Percentiles rank a stretch among this genome's conserved stretches.
These are phyloP conservation scores for Pollenia angustigena DNA, from an alignment of 2,888 invertebrate species.

Conservation along the genomic window DNA sequence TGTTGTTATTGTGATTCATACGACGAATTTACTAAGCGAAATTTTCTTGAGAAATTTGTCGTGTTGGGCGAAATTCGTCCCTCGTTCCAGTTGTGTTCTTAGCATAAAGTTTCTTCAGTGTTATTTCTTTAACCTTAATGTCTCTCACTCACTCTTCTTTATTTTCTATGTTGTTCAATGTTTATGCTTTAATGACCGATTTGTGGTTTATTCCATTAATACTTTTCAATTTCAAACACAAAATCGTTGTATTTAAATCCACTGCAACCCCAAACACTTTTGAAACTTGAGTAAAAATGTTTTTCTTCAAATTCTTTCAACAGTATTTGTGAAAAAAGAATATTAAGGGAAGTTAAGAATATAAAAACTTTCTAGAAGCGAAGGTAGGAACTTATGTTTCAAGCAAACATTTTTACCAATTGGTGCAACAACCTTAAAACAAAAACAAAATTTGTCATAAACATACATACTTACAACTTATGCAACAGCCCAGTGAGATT, in stretches of 20 bases:
- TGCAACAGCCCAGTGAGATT: no score
- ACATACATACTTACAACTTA: no score
- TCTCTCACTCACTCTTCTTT: background rate
- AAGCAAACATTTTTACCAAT: no score
- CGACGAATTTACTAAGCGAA: no score
- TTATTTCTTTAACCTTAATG: conserved; percentile 1
- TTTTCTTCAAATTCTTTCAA: background rate
- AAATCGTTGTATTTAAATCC: conserved; percentile 3
- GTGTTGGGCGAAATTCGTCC: no score
- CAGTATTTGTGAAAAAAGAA: background rate
- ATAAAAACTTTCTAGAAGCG: no score
- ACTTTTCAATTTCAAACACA: conserved; percentile 43
- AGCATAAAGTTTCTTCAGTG: background rate
- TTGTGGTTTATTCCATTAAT: conserved; percentile 72
- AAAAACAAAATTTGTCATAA: no score
- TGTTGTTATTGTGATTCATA: no score
- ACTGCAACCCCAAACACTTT: conserved; percentile 33
- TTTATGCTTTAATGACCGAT: conserved; percentile 69
- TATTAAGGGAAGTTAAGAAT: background rate
- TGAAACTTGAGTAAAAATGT: background rate
- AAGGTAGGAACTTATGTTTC: no score
- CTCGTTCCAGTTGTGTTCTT: no score
- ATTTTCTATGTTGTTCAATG: conserved; percentile 26
- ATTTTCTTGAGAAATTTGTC: no score
- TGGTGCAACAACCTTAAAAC: no score